Conservation (phyloP, 2,113 vertebrate genomes). For the Megatriorchis doriae region DNA sequence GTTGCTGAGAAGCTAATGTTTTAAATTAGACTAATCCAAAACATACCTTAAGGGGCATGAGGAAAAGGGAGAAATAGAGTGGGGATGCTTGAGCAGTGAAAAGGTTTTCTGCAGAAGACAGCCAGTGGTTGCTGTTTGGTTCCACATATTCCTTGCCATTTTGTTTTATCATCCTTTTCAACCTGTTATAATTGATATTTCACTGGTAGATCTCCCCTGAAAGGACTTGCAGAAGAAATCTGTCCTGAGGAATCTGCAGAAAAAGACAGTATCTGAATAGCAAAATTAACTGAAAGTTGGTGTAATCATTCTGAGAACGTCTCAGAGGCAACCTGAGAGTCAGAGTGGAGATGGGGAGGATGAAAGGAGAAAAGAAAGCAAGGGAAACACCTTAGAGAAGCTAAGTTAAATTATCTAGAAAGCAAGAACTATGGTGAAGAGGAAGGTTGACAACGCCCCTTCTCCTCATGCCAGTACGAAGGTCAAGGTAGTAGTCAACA, state of each 20-base stretch:
- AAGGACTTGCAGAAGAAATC: not conserved
- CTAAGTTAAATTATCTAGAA: not conserved
- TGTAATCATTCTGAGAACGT: not conserved
- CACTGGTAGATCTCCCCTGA: not conserved
- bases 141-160: not conserved
- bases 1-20: not conserved
- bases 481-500: not conserved
- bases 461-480: not conserved
- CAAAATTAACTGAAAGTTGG: not conserved
- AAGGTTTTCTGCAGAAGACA: not conserved
- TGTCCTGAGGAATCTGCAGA: constrained; percentile 1
- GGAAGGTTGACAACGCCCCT: not conserved
- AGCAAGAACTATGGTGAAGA: not conserved
- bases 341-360: not conserved
- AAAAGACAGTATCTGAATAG: not conserved
- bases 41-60: not conserved
- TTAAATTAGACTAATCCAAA: not conserved
- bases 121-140: not conserved
- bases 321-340: not conserved
- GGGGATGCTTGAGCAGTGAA: not conserved
- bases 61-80: not conserved
- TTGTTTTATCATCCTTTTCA: not conserved
- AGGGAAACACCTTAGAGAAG: not conserved
- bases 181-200: not conserved
- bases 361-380: not conserved